These are phyloP conservation scores for Mamestra brassicae DNA, from an alignment of 2,888 invertebrate species.

Conservation along the genomic window DNA sequence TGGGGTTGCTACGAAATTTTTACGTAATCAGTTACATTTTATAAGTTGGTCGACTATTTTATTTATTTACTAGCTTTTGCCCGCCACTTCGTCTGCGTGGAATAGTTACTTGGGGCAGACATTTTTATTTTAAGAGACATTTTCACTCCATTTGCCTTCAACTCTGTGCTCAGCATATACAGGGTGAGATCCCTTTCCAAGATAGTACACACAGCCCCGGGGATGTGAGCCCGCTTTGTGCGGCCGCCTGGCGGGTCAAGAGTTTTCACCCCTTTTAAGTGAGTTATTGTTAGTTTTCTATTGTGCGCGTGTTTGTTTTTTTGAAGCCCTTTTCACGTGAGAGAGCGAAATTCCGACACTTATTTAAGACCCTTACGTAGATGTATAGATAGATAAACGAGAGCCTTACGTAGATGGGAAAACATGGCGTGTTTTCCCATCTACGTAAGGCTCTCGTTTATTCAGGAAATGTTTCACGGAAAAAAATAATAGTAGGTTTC, in stretches of 20 bases:
- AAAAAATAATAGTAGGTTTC: background rate
- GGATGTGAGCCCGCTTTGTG: conserved; percentile 62
- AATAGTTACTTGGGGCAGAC: no score
- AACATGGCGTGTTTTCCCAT: conserved; percentile 36
- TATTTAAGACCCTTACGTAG: conserved; percentile 46
- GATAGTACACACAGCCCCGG: conserved; percentile 51
- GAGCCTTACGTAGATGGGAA: no score
- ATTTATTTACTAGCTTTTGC: no score
- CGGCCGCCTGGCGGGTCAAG: conserved; percentile 63
- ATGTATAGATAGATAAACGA: no score
- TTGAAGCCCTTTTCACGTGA: conserved; percentile 51
- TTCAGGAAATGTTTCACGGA: background rate
- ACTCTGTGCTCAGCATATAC: conserved; percentile 24
- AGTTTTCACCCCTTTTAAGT: conserved; percentile 71
- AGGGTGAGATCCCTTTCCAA: conserved; percentile 51
- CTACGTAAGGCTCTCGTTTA: conserved; percentile 1
- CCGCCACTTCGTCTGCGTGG: no score
- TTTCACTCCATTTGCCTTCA: conserved; percentile 38
- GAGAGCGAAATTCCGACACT: conserved; percentile 52
- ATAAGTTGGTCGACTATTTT: no score
- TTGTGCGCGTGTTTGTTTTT: conserved; percentile 53
- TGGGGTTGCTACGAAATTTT: no score
- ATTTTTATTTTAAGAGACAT: background rate
- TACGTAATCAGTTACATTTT: no score
- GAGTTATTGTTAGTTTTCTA: conserved; percentile 68